phyloP scores from a whole-genome alignment of 2,797 vertebrate species.

The Euphonia xanthogaster region DNA sequence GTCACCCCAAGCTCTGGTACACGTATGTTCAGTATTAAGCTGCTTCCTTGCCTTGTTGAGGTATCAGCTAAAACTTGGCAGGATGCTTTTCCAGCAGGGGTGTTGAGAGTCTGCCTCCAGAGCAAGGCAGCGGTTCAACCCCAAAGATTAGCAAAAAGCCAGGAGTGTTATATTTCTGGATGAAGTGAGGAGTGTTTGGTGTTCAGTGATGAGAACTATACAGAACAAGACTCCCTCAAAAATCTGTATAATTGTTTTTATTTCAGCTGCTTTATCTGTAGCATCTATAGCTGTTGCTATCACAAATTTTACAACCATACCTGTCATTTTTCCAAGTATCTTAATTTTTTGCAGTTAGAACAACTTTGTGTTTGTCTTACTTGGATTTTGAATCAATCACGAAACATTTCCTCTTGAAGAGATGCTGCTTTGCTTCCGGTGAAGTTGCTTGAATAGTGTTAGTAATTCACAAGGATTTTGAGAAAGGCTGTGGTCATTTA shows the following conservation, averaged over 20 bases:
- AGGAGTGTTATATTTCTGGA: neutral
- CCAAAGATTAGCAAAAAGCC: neutral
- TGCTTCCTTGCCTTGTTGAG: neutral
- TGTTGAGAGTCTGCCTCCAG: neutral
- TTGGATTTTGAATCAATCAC: neutral
- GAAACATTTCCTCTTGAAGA: neutral
- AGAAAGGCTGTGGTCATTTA: neutral
- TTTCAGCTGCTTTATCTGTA: neutral
- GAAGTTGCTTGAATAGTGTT: neutral
- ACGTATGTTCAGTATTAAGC: constrained; percentile 82
- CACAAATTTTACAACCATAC: neutral
- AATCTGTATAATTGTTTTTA: neutral
- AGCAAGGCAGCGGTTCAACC: neutral
- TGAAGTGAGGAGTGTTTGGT: neutral
- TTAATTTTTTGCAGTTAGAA: neutral
- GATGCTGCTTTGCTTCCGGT: neutral
- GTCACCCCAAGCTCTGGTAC: constrained; percentile 96
- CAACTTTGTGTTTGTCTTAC: neutral
- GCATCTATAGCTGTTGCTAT: neutral
- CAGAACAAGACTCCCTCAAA: neutral
- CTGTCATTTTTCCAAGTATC: neutral
- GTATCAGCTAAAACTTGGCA: neutral
- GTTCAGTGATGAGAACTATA: neutral
- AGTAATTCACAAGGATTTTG: neutral
- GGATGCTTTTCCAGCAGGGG: neutral